Conservation (phyloP, 2,113 vertebrate genomes). For the Sphaerodactylus townsendi region DNA sequence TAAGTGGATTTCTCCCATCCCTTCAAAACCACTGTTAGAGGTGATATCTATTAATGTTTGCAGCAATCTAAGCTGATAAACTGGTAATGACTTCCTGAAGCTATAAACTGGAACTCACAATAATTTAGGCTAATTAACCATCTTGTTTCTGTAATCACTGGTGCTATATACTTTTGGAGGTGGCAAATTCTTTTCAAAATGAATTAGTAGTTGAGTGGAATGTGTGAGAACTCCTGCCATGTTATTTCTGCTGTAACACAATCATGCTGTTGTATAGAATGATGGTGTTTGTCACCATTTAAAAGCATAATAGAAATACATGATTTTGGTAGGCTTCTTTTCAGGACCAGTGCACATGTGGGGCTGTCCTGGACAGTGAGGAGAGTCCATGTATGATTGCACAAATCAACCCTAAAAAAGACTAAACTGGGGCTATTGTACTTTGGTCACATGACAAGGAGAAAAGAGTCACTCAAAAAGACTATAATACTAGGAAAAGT, state of each 20-base stretch:
- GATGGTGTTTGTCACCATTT: not conserved
- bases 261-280: not conserved
- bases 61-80: conserved; percentile 15
- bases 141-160: not conserved
- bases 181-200: conserved; percentile 1
- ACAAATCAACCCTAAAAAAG: no score
- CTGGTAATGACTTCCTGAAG: conserved; percentile 11
- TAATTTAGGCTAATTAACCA: conserved; percentile 10
- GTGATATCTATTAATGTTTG: conserved; percentile 5
- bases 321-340: not conserved
- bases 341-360: no score
- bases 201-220: not conserved
- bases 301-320: not conserved
- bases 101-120: not conserved
- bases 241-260: not conserved
- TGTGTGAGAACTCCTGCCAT: not conserved
- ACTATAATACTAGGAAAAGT: no score
- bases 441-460: no score
- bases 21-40: not conserved
- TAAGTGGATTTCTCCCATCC: not conserved
- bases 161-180: not conserved
- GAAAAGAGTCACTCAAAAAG: no score
- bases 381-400: no score
- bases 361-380: no score
- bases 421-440: no score